A percentile compares a stretch with the other conserved stretches of the same genome.
Evolutionary conservation across 2,888 invertebrate species (phyloP).

Genomic region (Neelides folsomi): DNA sequence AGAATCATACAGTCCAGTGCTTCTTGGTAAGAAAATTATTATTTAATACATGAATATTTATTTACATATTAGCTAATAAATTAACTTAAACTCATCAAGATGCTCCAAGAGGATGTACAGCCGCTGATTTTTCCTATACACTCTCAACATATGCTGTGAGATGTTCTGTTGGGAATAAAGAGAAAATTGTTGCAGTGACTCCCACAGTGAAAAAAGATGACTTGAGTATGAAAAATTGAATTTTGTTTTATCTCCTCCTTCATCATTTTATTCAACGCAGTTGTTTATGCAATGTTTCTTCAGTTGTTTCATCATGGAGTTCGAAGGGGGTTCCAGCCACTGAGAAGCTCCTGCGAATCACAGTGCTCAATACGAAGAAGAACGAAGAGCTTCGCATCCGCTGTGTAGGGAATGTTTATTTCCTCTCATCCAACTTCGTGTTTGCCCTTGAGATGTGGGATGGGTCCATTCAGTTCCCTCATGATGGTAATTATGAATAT

Average conservation of each 20-base stretch:
- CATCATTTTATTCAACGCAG: background rate
- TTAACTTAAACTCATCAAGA: too few species aligned
- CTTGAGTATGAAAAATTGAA: slow-evolving; percentile 18
- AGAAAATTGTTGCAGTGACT: slow-evolving; percentile 17
- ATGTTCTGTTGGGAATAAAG: slow-evolving; percentile 20
- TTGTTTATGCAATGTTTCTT: background rate
- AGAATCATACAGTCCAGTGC: slow-evolving; percentile 8
- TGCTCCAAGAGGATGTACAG: slow-evolving; percentile 28
- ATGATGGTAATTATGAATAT: slow-evolving; percentile 13
- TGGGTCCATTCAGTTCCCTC: slow-evolving; percentile 21
- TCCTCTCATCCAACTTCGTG: slow-evolving; percentile 26
- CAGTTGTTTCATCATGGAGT: slow-evolving; percentile 18
- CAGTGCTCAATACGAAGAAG: slow-evolving; percentile 6
- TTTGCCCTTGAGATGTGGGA: slow-evolving; percentile 27
- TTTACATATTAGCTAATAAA: too few species aligned
- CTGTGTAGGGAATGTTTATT: slow-evolving; percentile 27
- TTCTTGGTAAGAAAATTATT: too few species aligned
- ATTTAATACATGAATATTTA: too few species aligned
- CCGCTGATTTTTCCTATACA: slow-evolving; percentile 21
- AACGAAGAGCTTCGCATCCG: slow-evolving; percentile 16
- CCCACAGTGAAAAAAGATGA: slow-evolving; percentile 21
- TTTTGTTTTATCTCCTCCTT: background rate
- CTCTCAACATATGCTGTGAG: slow-evolving; percentile 26
- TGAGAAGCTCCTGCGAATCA: slow-evolving; percentile 22
- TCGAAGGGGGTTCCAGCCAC: slow-evolving; percentile 10